Evolutionary conservation across 2,113 vertebrate species (phyloP), one percentile per base, ranked within the genome.

Genomic region (Leucopsar rothschildi): DNA sequence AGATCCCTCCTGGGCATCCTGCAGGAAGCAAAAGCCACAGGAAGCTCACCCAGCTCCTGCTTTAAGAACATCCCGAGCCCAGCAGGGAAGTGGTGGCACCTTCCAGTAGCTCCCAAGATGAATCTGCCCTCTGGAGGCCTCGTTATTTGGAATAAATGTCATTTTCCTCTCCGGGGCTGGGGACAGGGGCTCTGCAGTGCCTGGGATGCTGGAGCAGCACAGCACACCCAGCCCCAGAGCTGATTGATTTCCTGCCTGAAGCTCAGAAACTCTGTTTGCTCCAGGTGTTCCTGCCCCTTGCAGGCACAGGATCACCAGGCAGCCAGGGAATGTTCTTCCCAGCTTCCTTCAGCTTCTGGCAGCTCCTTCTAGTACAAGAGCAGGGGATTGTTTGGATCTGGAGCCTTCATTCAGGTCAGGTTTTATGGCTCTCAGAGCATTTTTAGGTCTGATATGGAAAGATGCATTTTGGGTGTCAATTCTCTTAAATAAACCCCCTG

Each of bases 1-100:
- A 5, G 7, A 24, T 60, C 37, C 50, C 65, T 37, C 45, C 4
- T 0, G 33, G 2, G 64, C 25, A 1, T 12, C 16, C n/a, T 55
- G 29, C 10, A 29, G n/a, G 13, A 17, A 49, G 68, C n/a, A 63
- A 17, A 82, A 56, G 7, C 23, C 6, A 0, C 11, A 15, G 31
- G 37, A 33, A 40, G 10, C 33, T 83, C 15, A 9, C 19, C 14
- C 29, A 19, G 39, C 19, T 70, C 13, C 49, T 69, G 35, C 59
- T 44, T 14, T 2, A 24, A 33, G 39, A 47, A 3, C 9, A 10
- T 57, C 15, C 20, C 3, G 5, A 8, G 45, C 35, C 72, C 57
- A 14, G 66, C 44, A n/a, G 53, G 59, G 80, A 55, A 18, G 44
- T 21, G 29, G 6, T 37, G 57, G 29, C 0, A 3, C 44, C 47